Percentiles rank a stretch among this genome's conserved stretches.
Conservation (phyloP, 2,888 invertebrate genomes). For the Biston stratarius region DNA sequence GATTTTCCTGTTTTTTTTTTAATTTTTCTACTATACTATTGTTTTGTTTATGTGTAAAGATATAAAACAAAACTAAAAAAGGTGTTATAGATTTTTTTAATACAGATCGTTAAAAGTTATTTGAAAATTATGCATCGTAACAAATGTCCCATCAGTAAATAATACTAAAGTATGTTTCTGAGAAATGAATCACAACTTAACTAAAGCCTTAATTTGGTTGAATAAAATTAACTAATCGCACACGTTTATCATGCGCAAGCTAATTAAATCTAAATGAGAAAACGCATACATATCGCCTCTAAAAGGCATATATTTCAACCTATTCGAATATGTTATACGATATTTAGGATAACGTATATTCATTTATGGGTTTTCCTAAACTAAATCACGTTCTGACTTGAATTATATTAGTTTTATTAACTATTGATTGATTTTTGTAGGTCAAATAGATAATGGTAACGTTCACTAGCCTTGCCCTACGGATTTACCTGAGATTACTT, state of each 20-base stretch:
- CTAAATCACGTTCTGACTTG: slow-evolving; percentile 9
- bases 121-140: too few species aligned
- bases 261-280: slow-evolving; percentile 36
- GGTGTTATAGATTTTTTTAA: too few species aligned
- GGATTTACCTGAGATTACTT: not conserved
- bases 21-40: too few species aligned
- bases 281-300: slow-evolving; percentile 32
- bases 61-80: too few species aligned
- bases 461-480: not conserved
- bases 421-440: slow-evolving; percentile 31
- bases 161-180: too few species aligned
- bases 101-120: too few species aligned
- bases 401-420: slow-evolving; percentile 21
- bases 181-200: not conserved
- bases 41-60: too few species aligned
- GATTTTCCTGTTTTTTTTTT: too few species aligned
- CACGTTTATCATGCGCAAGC: slow-evolving; percentile 32
- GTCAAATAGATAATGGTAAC: slow-evolving; percentile 16
- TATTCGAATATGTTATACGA: slow-evolving; percentile 8
- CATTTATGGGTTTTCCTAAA: slow-evolving; percentile 24
- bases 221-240: slow-evolving; percentile 31
- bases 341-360: slow-evolving; percentile 20
- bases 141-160: too few species aligned
- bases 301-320: slow-evolving; percentile 22
- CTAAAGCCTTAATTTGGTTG: slow-evolving; percentile 6